These are phyloP conservation scores for Cremastobaeus sp. DNA, from an alignment of 2,888 invertebrate genomes.

Conservation along the genomic window DNA sequence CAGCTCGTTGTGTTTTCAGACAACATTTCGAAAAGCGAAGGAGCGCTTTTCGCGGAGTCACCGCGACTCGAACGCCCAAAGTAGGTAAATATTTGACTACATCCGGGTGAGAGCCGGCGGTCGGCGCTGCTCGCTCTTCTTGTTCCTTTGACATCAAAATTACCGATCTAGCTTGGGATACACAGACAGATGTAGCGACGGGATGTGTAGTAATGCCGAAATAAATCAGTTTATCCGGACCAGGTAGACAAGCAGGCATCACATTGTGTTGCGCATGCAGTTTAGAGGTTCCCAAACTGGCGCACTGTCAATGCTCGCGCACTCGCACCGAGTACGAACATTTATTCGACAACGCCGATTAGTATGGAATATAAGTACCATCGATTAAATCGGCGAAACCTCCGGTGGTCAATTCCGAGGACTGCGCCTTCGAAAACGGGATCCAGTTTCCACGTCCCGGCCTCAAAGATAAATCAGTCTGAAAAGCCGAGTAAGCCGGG, in stretches of 20 bases:
- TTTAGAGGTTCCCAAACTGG: conserved; percentile 73
- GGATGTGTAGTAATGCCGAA: conserved; percentile 73
- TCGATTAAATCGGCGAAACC: too few relatives aligned
- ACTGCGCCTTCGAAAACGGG: too few relatives aligned
- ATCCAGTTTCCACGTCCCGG: too few relatives aligned
- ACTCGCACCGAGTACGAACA: too few relatives aligned
- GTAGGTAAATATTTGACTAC: conserved; percentile 46
- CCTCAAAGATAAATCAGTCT: too few relatives aligned
- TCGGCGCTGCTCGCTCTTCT: conserved; percentile 27
- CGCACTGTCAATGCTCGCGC: too few relatives aligned
- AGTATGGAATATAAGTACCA: too few relatives aligned
- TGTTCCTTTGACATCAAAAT: conserved; percentile 42
- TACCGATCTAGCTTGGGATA: conserved; percentile 60
- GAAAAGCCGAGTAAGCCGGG: too few relatives aligned
- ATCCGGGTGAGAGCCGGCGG: conserved; percentile 24
- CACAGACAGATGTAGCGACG: conserved; percentile 73
- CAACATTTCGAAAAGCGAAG: background rate
- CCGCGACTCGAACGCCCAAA: background rate
- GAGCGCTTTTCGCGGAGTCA: conserved; percentile 19
- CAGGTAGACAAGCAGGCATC: conserved; percentile 70
- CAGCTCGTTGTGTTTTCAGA: background rate
- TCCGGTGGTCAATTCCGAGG: too few relatives aligned
- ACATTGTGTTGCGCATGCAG: conserved; percentile 70
- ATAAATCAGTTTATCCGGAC: conserved; percentile 77
- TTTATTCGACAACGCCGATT: too few relatives aligned